Evolutionary conservation across 2,888 invertebrate genomes (phyloP).

Genomic region (Apodemia hepburni): DNA sequence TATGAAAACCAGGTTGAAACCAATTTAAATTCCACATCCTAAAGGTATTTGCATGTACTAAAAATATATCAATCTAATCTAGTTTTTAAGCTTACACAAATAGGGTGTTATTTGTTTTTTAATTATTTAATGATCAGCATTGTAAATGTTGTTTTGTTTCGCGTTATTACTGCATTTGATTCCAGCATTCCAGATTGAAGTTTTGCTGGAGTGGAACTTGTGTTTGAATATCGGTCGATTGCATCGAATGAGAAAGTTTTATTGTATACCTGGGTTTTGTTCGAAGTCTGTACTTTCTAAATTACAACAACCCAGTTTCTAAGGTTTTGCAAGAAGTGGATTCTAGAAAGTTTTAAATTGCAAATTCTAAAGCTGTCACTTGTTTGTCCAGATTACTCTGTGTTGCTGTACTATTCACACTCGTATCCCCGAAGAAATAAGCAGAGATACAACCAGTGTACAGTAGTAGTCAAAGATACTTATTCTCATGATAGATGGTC

Average conservation of each 20-base stretch:
- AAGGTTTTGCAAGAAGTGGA: neutral
- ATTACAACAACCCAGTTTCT: neutral
- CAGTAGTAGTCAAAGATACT: too few species aligned
- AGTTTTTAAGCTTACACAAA: conserved; percentile 10
- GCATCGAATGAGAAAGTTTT: conserved; percentile 9
- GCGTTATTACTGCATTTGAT: conserved; percentile 21
- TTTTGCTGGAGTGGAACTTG: conserved; percentile 14
- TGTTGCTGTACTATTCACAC: too few species aligned
- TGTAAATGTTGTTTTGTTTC: conserved; percentile 16
- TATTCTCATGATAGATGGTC: too few species aligned
- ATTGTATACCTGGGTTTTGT: neutral
- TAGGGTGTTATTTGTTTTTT: conserved; percentile 18
- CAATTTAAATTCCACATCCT: conserved; percentile 29
- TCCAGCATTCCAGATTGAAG: conserved; percentile 18
- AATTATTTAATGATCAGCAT: conserved; percentile 15
- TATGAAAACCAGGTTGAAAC: conserved; percentile 18
- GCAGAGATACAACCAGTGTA: too few species aligned
- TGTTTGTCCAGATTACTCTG: too few species aligned
- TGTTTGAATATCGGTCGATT: conserved; percentile 12
- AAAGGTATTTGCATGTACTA: conserved; percentile 14
- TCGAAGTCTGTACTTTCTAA: neutral
- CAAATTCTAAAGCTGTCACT: neutral
- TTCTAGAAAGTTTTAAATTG: neutral
- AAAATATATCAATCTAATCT: conserved; percentile 18
- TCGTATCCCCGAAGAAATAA: too few species aligned